Evolutionary conservation across 1,140 invertebrate genomes (phyloP).

Genomic region (Drosophila biarmipes): DNA sequence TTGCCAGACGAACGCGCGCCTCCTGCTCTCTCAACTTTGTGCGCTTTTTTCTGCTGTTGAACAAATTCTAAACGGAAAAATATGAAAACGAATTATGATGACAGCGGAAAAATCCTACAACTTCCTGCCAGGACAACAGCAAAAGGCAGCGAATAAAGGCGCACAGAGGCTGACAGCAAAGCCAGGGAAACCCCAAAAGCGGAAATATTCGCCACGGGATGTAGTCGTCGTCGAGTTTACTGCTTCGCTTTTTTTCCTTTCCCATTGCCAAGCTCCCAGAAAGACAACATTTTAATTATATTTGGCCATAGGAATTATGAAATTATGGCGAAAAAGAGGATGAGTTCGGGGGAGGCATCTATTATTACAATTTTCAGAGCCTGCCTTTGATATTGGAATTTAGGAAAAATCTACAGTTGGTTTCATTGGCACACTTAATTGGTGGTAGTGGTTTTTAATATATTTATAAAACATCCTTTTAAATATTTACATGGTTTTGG

Average conservation of each 20-base stretch:
- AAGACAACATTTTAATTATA: constrained; percentile 72
- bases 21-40: constrained; percentile 33
- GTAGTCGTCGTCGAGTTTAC: constrained; percentile 31
- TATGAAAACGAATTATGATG: constrained; percentile 83
- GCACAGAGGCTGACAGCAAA: no score
- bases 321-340: constrained; percentile 12
- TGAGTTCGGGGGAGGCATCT: neutral
- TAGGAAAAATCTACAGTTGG: neutral
- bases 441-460: neutral
- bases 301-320: constrained; percentile 47
- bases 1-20: constrained; percentile 69
- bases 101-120: constrained; percentile 83
- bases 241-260: constrained; percentile 12
- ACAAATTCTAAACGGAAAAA: constrained; percentile 82
- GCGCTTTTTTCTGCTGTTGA: constrained; percentile 59
- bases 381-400: neutral
- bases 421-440: neutral
- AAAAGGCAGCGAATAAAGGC: constrained; percentile 27
- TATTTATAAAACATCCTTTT: neutral
- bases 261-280: constrained; percentile 6
- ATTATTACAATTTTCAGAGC: neutral
- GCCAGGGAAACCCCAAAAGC: constrained; percentile 36
- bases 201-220: constrained; percentile 73
- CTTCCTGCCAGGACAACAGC: constrained; percentile 70
- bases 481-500: no score